Evolutionary conservation across 2,113 vertebrate genomes (phyloP).

Genomic region (Trachemys scripta): DNA sequence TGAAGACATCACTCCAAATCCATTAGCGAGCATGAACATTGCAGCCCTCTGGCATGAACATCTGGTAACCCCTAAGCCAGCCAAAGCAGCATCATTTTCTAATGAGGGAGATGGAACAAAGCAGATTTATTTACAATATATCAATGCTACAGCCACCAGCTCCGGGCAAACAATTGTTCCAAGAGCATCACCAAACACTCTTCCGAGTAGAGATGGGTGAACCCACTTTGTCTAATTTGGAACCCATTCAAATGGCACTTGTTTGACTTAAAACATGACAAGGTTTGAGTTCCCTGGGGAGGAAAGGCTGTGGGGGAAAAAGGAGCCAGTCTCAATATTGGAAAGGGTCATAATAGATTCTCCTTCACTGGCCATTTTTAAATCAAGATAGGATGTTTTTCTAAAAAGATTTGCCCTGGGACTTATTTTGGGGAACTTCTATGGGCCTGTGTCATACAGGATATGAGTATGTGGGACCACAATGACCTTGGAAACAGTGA

Average conservation of each 20-base stretch:
- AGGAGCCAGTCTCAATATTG: neutral
- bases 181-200: neutral
- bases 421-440: no score
- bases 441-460: no score
- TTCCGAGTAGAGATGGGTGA: neutral
- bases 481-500: neutral
- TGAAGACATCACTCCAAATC: neutral
- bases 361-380: neutral
- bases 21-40: fast-evolving
- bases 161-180: neutral
- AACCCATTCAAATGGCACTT: neutral
- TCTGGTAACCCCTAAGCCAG: neutral
- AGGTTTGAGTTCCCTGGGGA: fast-evolving
- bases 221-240: fast-evolving
- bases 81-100: fast-evolving
- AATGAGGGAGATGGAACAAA: neutral
- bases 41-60: neutral
- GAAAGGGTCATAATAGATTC: neutral
- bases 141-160: neutral
- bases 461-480: no score
- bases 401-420: neutral
- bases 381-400: neutral
- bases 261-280: fast-evolving
- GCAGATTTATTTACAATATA: neutral
- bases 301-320: neutral